Evolutionary conservation across 1,140 invertebrate genomes (phyloP), one percentile per base, ranked within the genome.

Genomic region (Cephus cinctus): DNA sequence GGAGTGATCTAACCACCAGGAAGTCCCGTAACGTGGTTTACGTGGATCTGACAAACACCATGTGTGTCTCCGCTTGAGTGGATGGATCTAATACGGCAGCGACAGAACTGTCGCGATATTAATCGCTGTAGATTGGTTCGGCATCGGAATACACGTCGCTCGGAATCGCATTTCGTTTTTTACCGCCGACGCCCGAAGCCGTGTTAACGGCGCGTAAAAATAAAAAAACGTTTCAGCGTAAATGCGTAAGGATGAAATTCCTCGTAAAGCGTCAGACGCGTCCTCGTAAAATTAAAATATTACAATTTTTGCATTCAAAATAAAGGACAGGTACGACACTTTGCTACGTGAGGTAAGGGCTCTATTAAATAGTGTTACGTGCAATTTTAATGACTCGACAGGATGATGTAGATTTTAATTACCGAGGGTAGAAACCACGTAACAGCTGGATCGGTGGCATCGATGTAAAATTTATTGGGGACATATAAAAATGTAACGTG

Each of bases 251-350:
- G 35, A 16, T n/a, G 31, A 31, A 59, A 59, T 49, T 59, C 48
- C 41, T 32, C 48, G 42, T 59, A 59, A 59, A 55, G 22, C 8
- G 43, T n/a, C n/a, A 22, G 25, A 43, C 54, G 48, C 58, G 46
- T 41, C 43, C 40, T 56, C 57, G 50, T 67, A 67, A 67, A 67
- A 64, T 67, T 66, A 51, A 56, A 66, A 59, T 65, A 63, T 67
- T 64, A 64, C 59, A 67, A 67, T 63, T 67, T 50, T 41, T 56
- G 47, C n/a, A n/a, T n/a, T n/a, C n/a, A n/a, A n/a, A n/a, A n/a
- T n/a, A n/a, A n/a, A n/a, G n/a, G n/a, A n/a, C n/a, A n/a, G n/a
- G n/a, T n/a, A n/a, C n/a, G n/a, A n/a, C n/a, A n/a, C n/a, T n/a
- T n/a, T n/a, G n/a, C n/a, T n/a, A n/a, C n/a, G n/a, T n/a, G n/a